Evolutionary conservation across 2,888 invertebrate genomes (phyloP).

Genomic region (Hypena proboscidalis): DNA sequence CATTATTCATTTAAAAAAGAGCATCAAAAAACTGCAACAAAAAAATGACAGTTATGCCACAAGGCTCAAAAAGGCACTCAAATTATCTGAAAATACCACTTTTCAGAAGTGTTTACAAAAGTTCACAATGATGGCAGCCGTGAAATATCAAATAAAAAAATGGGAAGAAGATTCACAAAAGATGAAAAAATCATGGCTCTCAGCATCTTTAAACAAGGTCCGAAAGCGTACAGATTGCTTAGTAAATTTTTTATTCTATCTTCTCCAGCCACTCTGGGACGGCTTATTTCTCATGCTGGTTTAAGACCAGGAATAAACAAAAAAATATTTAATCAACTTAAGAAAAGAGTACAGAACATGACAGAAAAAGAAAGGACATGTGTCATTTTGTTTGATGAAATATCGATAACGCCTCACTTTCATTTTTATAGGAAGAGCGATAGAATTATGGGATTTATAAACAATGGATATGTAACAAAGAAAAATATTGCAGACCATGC

Average conservation of each 20-base stretch:
- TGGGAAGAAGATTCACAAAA: constrained; percentile 8
- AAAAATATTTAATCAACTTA: constrained; percentile 35
- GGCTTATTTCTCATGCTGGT: constrained; percentile 18
- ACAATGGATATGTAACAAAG: constrained; percentile 19
- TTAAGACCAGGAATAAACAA: constrained; percentile 33
- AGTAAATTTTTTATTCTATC: constrained; percentile 29
- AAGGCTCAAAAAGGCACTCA: constrained; percentile 10
- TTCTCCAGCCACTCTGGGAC: constrained; percentile 22
- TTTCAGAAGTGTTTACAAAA: constrained; percentile 3
- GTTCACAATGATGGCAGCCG: background rate
- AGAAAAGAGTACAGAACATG: constrained; percentile 27
- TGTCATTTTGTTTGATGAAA: constrained; percentile 42
- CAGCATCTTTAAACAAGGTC: constrained; percentile 21
- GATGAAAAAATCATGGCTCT: constrained; percentile 18
- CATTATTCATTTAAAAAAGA: no score
- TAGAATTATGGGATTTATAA: constrained; percentile 37
- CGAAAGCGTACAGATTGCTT: constrained; percentile 23
- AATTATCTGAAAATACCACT: constrained; percentile 6
- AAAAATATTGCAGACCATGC: constrained; percentile 32
- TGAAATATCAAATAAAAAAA: constrained; percentile 5
- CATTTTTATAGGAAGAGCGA: constrained; percentile 38
- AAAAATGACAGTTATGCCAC: background rate
- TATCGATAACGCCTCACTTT: constrained; percentile 36
- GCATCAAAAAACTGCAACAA: background rate
- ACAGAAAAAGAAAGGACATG: constrained; percentile 29